Base-by-base conservation (phyloP, 1,140 invertebrate genomes). In the Pogonomyrmex barbatus region DNA sequence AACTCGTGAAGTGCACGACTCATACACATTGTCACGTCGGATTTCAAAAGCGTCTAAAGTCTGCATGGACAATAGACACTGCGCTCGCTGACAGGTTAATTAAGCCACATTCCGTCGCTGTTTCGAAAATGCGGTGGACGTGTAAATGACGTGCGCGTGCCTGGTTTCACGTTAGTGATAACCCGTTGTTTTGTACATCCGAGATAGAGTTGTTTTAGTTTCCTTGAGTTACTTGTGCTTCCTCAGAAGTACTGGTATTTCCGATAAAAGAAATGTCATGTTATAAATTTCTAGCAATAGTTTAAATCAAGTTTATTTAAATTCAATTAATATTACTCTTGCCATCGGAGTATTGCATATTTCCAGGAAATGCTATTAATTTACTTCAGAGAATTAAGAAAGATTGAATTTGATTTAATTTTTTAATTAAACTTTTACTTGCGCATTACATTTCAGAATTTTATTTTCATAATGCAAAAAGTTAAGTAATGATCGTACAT, bases 51-150 rank as follows among this genome's bases (percentile, higher is more conserved):
- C 17, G 24, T 50, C 68, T 83, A 4, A 83, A 83, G 54, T 83
- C 42, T 60, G 54, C 39, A 73, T 30, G 30, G 30, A 30, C 5
- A 17, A 14, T 45, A 65, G 79, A 63, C 42, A 50, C 42, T 58
- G 81, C 39, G 9, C 39, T 17, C n/a, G 10, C 47, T 88, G 87
- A 88, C 86, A 84, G 33, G 78, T 88, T 88, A 88, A 88, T 88
- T 88, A 88, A 88, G 42, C 62, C 39, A 56, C 42, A 68, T 76
- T 84, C 52, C 47, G 3, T 45, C 54, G 78, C 54, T 88, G 68
- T 88, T 88, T 84, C 70, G 86, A 83, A 54, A 60, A 54, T 52
- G 58, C 36, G 50, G 73, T 14, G 36, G 17, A 45, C 30, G 47
- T 88, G 78, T 58, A 77, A 88, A 88, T 84, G 87, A 82, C 86